phyloP scores from a whole-genome alignment of 1,140 invertebrate genomes.

The Theocolax elegans region DNA sequence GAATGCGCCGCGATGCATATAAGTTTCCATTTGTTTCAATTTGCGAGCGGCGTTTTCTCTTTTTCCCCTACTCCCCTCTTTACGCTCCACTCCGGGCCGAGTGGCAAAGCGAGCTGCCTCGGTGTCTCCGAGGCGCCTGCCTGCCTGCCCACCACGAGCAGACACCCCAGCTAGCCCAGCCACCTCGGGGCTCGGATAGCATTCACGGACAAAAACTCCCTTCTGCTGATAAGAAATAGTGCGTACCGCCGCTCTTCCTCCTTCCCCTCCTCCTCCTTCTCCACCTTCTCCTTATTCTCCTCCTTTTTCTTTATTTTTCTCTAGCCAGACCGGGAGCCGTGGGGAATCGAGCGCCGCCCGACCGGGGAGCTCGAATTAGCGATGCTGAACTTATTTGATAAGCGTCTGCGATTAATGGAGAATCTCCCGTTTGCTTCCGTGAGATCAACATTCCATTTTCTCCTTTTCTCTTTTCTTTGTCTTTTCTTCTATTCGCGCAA shows the following conservation, averaged over 20 bases:
- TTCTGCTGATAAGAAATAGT: constrained; percentile 35
- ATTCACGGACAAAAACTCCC: constrained; percentile 33
- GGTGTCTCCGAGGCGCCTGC: background rate
- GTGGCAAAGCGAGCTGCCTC: constrained; percentile 18
- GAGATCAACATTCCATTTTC: too few relatives aligned
- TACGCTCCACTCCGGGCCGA: too few relatives aligned
- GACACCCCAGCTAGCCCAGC: too few relatives aligned
- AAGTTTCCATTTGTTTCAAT: constrained; percentile 65
- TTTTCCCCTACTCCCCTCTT: background rate
- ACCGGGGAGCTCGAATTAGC: constrained; percentile 9
- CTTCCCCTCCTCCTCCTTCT: background rate
- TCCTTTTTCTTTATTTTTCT: background rate
- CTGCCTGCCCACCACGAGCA: too few relatives aligned
- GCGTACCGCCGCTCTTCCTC: background rate
- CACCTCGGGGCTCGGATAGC: constrained; percentile 3
- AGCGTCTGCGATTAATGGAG: background rate
- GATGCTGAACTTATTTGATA: constrained; percentile 31
- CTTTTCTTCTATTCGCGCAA: too few relatives aligned
- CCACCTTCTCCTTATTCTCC: background rate
- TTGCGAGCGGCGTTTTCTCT: constrained; percentile 43
- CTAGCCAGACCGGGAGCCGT: background rate
- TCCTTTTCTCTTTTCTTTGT: too few relatives aligned
- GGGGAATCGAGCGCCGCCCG: too few relatives aligned
- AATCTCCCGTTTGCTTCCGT: background rate
- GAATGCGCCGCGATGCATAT: constrained; percentile 58